Percentiles rank a stretch among this genome's conserved stretches.
phyloP scores from a whole-genome alignment of 2,797 vertebrate genomes.

The Lerista edwardsae region DNA sequence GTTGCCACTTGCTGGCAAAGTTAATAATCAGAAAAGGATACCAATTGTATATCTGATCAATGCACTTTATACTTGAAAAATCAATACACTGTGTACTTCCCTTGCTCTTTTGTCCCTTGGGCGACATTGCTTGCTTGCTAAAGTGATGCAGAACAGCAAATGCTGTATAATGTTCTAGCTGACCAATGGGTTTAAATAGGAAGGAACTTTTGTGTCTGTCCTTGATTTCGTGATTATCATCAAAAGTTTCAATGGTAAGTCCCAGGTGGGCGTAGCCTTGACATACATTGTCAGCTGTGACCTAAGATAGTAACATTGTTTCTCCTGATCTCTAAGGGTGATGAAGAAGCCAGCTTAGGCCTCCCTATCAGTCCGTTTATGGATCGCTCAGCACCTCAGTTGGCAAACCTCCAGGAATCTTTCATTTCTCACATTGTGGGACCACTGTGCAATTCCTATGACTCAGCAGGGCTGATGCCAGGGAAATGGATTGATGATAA shows the following conservation, averaged over 20 bases:
- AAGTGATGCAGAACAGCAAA: neutral
- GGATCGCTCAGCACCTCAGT: conserved; percentile 95
- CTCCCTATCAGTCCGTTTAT: conserved; percentile 97
- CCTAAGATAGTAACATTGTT: neutral
- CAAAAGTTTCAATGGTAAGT: neutral
- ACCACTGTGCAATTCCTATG: conserved; percentile 94
- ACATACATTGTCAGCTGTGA: neutral
- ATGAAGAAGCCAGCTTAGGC: conserved; percentile 93
- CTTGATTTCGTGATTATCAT: neutral
- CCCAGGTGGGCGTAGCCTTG: rapidly evolving
- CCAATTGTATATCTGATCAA: neutral
- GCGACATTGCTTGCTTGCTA: neutral
- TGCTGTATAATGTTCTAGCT: neutral
- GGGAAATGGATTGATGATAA: conserved; percentile 91
- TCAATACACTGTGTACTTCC: neutral
- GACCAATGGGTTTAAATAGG: neutral
- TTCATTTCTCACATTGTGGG: conserved; percentile 99
- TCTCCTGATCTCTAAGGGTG: conserved; percentile 81
- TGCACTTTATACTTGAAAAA: conserved; percentile 10
- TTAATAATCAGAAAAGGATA: neutral
- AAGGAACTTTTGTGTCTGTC: neutral
- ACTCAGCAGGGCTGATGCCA: conserved; percentile 93
- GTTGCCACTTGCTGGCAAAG: neutral
- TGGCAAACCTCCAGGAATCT: conserved; percentile 97
- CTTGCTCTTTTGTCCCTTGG: neutral